Base-by-base conservation (phyloP, 2,797 vertebrate species). In the Hylomyscus alleni region DNA sequence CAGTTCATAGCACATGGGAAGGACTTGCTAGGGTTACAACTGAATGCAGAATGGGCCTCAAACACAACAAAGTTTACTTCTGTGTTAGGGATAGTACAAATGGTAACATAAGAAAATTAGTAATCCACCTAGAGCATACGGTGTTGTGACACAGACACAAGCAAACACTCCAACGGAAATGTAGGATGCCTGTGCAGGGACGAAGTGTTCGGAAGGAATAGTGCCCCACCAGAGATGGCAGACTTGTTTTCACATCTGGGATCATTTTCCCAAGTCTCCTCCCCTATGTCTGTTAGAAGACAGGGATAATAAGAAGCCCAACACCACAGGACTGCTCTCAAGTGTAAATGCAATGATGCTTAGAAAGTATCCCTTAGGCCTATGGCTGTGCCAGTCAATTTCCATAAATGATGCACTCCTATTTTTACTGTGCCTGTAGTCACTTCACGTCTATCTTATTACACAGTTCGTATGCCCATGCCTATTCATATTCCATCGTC, bases 41-140 rank as follows among this genome's bases (percentile, higher is more conserved):
- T 2, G 62, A 47, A 89, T 89, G 88, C 40, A 95, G 72, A 96
- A 96, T 12, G 81, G 31, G 11, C n/a, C 50, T 81, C 73, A 77
- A 84, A 13, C 34, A 40, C 26, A 67, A 10, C 0, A 29, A 56
- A 47, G n/a, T 93, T 89, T 85, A 73, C 47, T 47, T 76, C 75
- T 93, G 19, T 60, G 24, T 37, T 44, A 75, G 72, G 90, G 73
- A 91, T 10, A 75, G 50, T 29, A 54, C 15, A 83, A 83, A 37
- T 65, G 78, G 34, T 17, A 65, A 62, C 13, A 1, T 29, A 75
- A 85, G 40, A 84, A 44, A 84, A 76, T 82, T 37, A 37, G 29
- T 60, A 76, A 90, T 47, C 29, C 56, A 76, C 34, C 44, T 60
- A 14, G 10, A 81, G 62, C n/a, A 90, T n/a, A 40, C 86, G 3